Conservation (phyloP, 1,140 invertebrate species). For the Melipona quadrifasciata region DNA sequence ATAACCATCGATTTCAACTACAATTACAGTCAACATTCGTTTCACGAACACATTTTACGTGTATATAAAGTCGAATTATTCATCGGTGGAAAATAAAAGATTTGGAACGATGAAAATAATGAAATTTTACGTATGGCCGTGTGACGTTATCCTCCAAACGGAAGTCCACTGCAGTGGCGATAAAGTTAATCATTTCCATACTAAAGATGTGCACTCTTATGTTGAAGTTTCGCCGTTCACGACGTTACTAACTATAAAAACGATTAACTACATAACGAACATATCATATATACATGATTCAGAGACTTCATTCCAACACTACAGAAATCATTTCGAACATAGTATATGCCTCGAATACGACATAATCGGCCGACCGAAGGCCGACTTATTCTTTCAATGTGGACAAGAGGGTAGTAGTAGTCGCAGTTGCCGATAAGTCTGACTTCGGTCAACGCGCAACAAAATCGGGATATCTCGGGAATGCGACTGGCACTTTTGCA, state of each 20-base stretch:
- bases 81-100: neutral
- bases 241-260: slow-evolving; percentile 68
- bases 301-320: slow-evolving; percentile 56
- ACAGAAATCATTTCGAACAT: slow-evolving; percentile 61
- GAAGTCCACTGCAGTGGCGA: slow-evolving; percentile 12
- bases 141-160: neutral
- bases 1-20: neutral
- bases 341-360: slow-evolving; percentile 51
- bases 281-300: slow-evolving; percentile 63
- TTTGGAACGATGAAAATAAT: neutral
- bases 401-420: slow-evolving; percentile 47
- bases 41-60: neutral
- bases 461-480: slow-evolving; percentile 49
- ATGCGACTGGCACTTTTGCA: slow-evolving; percentile 21
- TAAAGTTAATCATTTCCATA: slow-evolving; percentile 43
- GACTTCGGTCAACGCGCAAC: slow-evolving; percentile 62
- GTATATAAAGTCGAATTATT: neutral
- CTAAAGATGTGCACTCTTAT: slow-evolving; percentile 74
- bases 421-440: slow-evolving; percentile 63
- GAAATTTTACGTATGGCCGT: neutral
- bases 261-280: slow-evolving; percentile 69
- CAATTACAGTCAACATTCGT: neutral
- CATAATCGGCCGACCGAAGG: slow-evolving; percentile 61
- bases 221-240: slow-evolving; percentile 69
- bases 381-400: slow-evolving; percentile 61